Evolutionary conservation across 1,140 invertebrate genomes (phyloP).

Genomic region (Drosophila burlai): DNA sequence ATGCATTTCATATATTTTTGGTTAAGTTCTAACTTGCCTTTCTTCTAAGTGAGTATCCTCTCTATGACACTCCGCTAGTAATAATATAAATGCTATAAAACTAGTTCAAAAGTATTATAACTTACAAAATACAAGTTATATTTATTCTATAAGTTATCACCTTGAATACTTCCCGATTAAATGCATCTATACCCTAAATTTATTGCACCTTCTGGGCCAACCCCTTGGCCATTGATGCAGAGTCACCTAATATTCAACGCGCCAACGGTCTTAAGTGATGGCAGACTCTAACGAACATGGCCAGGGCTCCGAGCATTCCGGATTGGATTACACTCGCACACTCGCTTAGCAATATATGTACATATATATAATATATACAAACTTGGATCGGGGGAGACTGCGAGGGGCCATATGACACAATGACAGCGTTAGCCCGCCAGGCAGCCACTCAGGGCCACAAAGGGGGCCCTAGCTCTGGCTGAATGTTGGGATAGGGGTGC

Average conservation of each 20-base stretch:
- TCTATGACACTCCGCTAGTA: no score
- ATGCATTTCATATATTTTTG: background rate
- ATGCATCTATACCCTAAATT: background rate
- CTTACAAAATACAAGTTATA: background rate
- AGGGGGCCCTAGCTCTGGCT: background rate
- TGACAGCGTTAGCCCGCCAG: slow-evolving; percentile 49
- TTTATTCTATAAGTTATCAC: background rate
- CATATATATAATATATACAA: background rate
- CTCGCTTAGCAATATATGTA: background rate
- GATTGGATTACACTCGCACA: slow-evolving; percentile 32
- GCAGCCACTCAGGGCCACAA: slow-evolving; percentile 62
- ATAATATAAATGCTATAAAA: background rate
- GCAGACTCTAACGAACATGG: slow-evolving; percentile 35
- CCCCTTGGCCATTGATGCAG: background rate
- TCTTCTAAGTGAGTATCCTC: background rate
- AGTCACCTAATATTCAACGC: slow-evolving; percentile 21
- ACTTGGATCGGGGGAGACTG: slow-evolving; percentile 18
- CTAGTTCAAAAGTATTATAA: background rate
- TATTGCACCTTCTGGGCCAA: slow-evolving; percentile 11
- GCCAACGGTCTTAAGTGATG: slow-evolving; percentile 38
- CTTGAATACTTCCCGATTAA: background rate
- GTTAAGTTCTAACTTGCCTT: fast-evolving
- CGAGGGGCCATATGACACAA: slow-evolving; percentile 56
- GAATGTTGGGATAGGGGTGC: slow-evolving; percentile 17
- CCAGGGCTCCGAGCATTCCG: slow-evolving; percentile 32